Evolutionary conservation across 2,888 invertebrate genomes (phyloP).

Genomic region (Spodoptera littoralis): DNA sequence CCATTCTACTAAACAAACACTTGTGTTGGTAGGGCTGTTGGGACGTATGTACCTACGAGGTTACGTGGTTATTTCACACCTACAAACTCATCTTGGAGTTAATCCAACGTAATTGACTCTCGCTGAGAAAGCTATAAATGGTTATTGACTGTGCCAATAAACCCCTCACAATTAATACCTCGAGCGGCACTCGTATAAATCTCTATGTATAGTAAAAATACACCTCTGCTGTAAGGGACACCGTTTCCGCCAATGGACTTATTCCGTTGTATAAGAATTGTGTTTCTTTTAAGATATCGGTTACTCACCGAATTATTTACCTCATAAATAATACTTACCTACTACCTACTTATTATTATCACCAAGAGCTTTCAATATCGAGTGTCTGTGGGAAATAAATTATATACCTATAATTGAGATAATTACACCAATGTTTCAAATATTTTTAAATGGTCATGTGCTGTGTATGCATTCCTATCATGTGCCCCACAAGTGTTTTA

Average conservation of each 20-base stretch:
- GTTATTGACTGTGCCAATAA: slow-evolving; percentile 83
- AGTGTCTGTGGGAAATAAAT: no score
- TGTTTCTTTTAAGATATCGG: slow-evolving; percentile 11
- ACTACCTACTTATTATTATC: not conserved
- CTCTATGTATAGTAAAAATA: slow-evolving; percentile 49
- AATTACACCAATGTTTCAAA: no score
- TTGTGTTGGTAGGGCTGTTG: slow-evolving; percentile 34
- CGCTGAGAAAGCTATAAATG: slow-evolving; percentile 82
- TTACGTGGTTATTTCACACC: slow-evolving; percentile 63
- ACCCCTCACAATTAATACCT: slow-evolving; percentile 78
- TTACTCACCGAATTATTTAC: slow-evolving; percentile 26
- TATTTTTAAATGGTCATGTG: no score
- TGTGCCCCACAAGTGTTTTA: no score
- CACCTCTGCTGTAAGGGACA: slow-evolving; percentile 39
- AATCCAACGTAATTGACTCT: slow-evolving; percentile 84
- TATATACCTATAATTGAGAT: no score
- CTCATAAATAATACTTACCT: not conserved
- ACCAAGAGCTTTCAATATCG: no score
- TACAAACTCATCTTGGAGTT: slow-evolving; percentile 73
- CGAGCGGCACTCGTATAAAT: slow-evolving; percentile 55
- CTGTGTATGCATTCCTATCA: no score
- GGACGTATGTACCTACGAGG: slow-evolving; percentile 20
- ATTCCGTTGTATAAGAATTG: slow-evolving; percentile 24
- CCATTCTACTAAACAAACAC: slow-evolving; percentile 67
- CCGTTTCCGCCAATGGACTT: slow-evolving; percentile 40